Base-by-base conservation (phyloP, 2,113 vertebrate species). In the Chamaea fasciata region DNA sequence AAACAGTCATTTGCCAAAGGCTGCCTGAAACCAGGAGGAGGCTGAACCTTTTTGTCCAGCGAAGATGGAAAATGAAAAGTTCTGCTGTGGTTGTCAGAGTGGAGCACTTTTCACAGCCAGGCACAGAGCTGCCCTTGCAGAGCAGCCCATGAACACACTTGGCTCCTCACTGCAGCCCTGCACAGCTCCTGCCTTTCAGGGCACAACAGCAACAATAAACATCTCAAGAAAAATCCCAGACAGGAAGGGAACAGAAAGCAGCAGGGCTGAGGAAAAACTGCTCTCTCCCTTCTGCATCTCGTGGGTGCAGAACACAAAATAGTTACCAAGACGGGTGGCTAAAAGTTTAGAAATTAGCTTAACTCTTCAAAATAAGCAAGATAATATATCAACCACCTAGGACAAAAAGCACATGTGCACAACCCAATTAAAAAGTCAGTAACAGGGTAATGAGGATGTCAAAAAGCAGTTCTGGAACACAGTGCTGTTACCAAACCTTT, bases 161-260 rank as follows among this genome's bases (percentile, higher is more conserved):
- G 0, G 35, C 73, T 84, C 21, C 53, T 69, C 23, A 2, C 14
- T 4, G 41, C 84, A 68, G 41, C 16, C 56, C 62, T 46, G 47
- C 23, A 18, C 24, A 39, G 31, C 59, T 82, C 30, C 69, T 59
- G 60, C 3, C 47, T 44, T 35, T 13, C 82, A 20, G 39, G 60
- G 60, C 77, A 89, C 24, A 59, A 63, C 11, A 17, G 50, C 23
- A 80, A 10, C 35, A 65, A 64, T 63, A n/a, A 69, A 46, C 13
- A 18, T 0, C 0, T 0, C 57, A 53, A 50, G 24, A 11, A 64
- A 85, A 68, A 67, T 24, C 49, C 28, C 49, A 16, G 35, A 2
- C 42, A 30, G 74, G 49, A 19, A 21, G 17, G 6, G n/a, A 62
- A 78, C 3, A 55, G 6, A 30, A 78, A 59, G 37, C 10, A 60